Base-by-base conservation (phyloP, 2,888 invertebrate species). In the Glaucopsyche alexis region DNA sequence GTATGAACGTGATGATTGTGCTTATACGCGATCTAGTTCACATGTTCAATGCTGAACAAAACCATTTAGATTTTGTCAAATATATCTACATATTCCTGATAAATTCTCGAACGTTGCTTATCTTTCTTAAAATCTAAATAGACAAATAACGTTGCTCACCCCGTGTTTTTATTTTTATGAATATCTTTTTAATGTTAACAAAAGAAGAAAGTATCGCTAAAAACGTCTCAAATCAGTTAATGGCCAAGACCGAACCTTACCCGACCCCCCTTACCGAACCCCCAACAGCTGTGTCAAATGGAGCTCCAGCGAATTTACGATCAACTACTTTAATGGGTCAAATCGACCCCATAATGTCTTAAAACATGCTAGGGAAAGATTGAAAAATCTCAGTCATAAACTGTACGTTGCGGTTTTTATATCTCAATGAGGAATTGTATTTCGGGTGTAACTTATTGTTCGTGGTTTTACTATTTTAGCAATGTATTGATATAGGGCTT, bases 241-340 rank as follows among this genome's bases (percentile, higher is more conserved):
- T 69, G 49, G 67, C 67, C 67, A 71, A 71, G 52, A 55, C 71
- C 74, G 73, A 45, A 65, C 65, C 64, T 69, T 73, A 73, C 70
- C 75, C 77, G 77, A n/a, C n/a, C n/a, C n/a, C n/a, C n/a, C n/a
- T n/a, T n/a, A n/a, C n/a, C 75, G 74, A 72, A 74, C 70, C 55
- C 64, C 40, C 77, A 75, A 73, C 80, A 78, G 78, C 77, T 79
- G 79, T 76, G 77, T 79, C 82, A 80, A 83, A 83, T 84, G 79
- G 80, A 78, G 80, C 82, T 76, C 74, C 16, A 9, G 75, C 75
- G 79, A 80, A 83, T 83, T 83, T 84, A 83, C 79, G 81, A 80
- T 66, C 80, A 76, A 79, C 80, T 79, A 80, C 79, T 55, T 72
- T 72, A 72, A 72, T 69, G 72, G 73, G 75, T 80, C 79, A 78